These are phyloP conservation scores for Mormyrops boulengeri DNA, from an alignment of 2,797 vertebrate genomes.

Conservation along the genomic window DNA sequence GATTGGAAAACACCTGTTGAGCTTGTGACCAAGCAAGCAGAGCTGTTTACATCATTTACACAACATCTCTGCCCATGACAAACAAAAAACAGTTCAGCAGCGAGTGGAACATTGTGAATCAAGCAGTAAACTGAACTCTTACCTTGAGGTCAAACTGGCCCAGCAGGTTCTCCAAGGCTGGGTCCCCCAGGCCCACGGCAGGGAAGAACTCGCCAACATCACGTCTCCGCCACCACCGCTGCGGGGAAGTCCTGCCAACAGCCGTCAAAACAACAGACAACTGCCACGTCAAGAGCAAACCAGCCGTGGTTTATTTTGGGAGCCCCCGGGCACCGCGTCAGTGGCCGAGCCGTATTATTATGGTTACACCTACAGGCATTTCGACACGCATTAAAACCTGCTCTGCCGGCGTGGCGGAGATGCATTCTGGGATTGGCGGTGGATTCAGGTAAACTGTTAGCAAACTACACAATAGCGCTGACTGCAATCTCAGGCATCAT, in stretches of 20 bases:
- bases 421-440: neutral
- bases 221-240: constrained; percentile 69
- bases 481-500: neutral
- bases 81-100: neutral
- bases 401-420: neutral
- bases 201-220: constrained; percentile 66
- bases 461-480: neutral
- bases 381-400: neutral
- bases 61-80: neutral
- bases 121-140: neutral
- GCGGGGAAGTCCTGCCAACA: constrained; percentile 34
- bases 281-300: neutral
- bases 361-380: neutral
- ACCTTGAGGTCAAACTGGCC: constrained; percentile 65
- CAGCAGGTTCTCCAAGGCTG: constrained; percentile 51
- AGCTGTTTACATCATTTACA: neutral
- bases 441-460: neutral
- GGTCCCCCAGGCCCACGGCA: constrained; percentile 56
- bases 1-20: neutral
- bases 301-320: neutral
- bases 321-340: neutral
- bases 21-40: neutral
- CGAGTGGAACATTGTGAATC: neutral
- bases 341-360: neutral
- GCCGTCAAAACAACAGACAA: neutral